Percentiles rank a stretch among this genome's conserved stretches.
Evolutionary conservation across 2,888 invertebrate genomes (phyloP).

Genomic region (Campoplex nolae): DNA sequence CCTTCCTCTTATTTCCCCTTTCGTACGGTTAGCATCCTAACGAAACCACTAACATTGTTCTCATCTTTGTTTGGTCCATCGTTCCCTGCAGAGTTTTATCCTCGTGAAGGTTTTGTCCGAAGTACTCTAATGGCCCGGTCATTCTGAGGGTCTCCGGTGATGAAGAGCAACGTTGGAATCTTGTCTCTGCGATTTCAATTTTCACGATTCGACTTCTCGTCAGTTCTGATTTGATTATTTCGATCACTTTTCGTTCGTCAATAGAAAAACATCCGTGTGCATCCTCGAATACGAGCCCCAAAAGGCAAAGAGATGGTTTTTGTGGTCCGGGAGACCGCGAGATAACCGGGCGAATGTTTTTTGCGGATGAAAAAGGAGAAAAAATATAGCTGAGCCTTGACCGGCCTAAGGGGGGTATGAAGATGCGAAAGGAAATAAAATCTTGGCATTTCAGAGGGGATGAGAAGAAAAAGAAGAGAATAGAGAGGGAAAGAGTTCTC

Average conservation of each 20-base stretch:
- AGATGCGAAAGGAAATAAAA: constrained; percentile 61
- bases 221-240: background rate
- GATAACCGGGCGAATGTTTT: constrained; percentile 55
- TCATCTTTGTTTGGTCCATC: constrained; percentile 36
- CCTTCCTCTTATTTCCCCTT: constrained; percentile 38
- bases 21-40: constrained; percentile 13
- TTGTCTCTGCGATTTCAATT: background rate
- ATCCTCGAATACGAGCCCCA: background rate
- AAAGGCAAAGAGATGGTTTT: constrained; percentile 49
- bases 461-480: constrained; percentile 38
- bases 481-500: background rate
- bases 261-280: constrained; percentile 22
- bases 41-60: constrained; percentile 61
- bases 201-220: no score
- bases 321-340: constrained; percentile 54
- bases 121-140: constrained; percentile 28
- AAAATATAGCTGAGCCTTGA: constrained; percentile 33
- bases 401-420: constrained; percentile 26
- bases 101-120: constrained; percentile 35
- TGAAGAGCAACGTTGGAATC: constrained; percentile 13
- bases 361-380: constrained; percentile 27
- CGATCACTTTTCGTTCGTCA: constrained; percentile 25
- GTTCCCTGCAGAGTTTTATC: constrained; percentile 14
- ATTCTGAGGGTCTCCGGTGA: constrained; percentile 33
- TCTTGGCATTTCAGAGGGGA: constrained; percentile 21